Evolutionary conservation across 2,113 vertebrate species (phyloP).

Genomic region (Corydoras sp.): DNA sequence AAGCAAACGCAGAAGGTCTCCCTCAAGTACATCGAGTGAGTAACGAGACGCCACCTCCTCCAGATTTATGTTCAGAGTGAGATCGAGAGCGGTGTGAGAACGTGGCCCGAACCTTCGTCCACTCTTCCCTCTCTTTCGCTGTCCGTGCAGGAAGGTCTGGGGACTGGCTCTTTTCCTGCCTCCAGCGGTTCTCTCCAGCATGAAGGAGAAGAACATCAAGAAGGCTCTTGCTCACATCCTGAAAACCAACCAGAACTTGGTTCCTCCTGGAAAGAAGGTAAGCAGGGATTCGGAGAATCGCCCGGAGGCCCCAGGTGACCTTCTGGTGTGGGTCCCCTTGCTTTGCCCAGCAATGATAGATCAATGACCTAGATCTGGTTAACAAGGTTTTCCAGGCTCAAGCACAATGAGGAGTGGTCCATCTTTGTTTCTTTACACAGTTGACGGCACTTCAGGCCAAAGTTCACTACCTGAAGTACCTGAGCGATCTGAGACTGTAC

Average conservation of each 20-base stretch:
- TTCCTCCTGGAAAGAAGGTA: conserved; percentile 98
- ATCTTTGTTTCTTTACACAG: conserved; percentile 54
- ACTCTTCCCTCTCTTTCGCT: too few species aligned
- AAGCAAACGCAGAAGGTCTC: conserved; percentile 97
- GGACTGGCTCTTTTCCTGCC: conserved; percentile 94
- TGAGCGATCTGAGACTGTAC: conserved; percentile 90
- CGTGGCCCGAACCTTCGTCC: too few species aligned
- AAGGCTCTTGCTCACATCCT: conserved; percentile 97
- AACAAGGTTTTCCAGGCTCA: too few species aligned
- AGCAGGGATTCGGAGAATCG: not conserved
- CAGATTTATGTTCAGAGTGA: not conserved
- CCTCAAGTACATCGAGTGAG: conserved; percentile 97
- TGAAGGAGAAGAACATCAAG: conserved; percentile 99
- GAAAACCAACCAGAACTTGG: conserved; percentile 97
- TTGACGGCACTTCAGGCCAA: conserved; percentile 96
- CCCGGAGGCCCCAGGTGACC: too few species aligned
- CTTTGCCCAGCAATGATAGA: too few species aligned
- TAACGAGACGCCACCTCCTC: conserved; percentile 35
- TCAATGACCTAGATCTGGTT: too few species aligned
- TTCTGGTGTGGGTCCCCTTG: too few species aligned
- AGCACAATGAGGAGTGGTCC: too few species aligned
- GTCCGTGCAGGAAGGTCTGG: conserved; percentile 87
- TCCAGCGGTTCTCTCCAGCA: conserved; percentile 94
- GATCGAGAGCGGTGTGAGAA: too few species aligned
- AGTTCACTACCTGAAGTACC: conserved; percentile 96